These are phyloP conservation scores for Idris sp. DNA, from an alignment of 1,140 invertebrate species.

Conservation along the genomic window DNA sequence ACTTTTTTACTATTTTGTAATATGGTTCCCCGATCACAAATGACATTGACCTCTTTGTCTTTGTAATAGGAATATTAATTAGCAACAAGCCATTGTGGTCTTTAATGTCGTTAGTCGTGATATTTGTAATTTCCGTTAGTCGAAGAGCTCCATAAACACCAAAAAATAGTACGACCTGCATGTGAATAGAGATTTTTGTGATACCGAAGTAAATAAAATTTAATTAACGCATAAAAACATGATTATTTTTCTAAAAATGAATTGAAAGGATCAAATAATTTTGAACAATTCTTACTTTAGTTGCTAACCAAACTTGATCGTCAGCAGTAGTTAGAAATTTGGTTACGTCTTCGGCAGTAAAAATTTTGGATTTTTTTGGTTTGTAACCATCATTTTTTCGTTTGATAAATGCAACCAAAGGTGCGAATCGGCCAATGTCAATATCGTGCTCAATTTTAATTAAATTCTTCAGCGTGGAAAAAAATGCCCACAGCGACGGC, in stretches of 20 bases:
- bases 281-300: no score
- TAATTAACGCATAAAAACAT: no score
- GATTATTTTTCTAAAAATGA: no score
- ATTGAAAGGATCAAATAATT: no score
- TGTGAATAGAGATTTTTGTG: no score
- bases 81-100: constrained; percentile 3
- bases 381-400: constrained; percentile 22
- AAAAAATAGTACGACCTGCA: constrained; percentile 1
- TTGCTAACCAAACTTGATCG: neutral
- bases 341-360: constrained; percentile 2
- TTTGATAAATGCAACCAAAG: constrained; percentile 4
- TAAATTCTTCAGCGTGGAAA: constrained; percentile 13
- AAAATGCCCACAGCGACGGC: constrained; percentile 9
- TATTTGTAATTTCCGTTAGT: constrained; percentile 1
- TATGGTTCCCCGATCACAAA: constrained; percentile 2
- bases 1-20: constrained; percentile 15
- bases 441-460: constrained; percentile 15
- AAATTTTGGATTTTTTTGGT: constrained; percentile 7
- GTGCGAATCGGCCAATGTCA: constrained; percentile 3
- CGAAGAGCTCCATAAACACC: constrained; percentile 7
- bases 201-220: no score
- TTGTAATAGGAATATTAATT: constrained; percentile 2
- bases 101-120: neutral
- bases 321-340: neutral
- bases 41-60: neutral